These are phyloP conservation scores for Aramus guarauna DNA, from an alignment of 2,113 vertebrate genomes.

Conservation along the genomic window DNA sequence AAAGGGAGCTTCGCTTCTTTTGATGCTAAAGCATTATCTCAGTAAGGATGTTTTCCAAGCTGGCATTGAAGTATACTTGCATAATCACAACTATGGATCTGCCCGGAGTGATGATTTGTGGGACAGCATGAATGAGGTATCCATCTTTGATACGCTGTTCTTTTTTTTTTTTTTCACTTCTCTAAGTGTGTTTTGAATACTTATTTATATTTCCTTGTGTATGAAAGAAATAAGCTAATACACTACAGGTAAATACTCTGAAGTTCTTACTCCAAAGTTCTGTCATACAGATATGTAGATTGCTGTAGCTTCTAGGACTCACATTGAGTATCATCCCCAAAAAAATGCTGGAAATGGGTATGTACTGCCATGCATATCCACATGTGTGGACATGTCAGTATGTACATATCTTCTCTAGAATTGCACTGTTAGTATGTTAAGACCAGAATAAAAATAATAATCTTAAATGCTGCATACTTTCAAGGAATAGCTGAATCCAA, in stretches of 20 bases:
- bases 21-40: constrained; percentile 89
- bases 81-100: constrained; percentile 77
- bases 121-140: constrained; percentile 89
- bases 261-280: background rate
- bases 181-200: background rate
- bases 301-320: background rate
- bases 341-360: background rate
- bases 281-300: background rate
- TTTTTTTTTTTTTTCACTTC: background rate
- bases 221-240: background rate
- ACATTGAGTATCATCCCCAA: background rate
- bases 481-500: background rate
- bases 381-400: background rate
- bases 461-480: background rate
- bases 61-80: constrained; percentile 83
- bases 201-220: background rate
- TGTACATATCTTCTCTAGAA: background rate
- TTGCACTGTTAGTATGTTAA: background rate
- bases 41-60: constrained; percentile 81
- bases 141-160: background rate
- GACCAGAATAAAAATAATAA: background rate
- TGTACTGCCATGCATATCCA: no score
- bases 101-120: constrained; percentile 86
- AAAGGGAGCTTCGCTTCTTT: constrained; percentile 90
- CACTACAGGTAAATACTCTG: background rate